Evolutionary conservation across 2,888 invertebrate species (phyloP).

Genomic region (Diarsia mendica): DNA sequence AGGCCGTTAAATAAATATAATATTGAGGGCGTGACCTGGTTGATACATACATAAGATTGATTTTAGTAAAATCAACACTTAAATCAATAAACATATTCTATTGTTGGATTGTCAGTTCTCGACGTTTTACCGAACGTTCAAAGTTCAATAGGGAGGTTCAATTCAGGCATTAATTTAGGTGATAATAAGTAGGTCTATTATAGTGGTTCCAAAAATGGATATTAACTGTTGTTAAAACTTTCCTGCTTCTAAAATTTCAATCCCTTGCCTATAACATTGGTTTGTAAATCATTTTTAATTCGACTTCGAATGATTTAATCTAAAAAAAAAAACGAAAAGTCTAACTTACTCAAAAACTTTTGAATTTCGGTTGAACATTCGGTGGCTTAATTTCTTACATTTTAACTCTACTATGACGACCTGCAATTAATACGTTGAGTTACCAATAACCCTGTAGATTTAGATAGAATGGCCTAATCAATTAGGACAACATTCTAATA

Average conservation of each 20-base stretch:
- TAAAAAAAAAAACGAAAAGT: too few species aligned
- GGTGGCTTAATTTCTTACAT: too few species aligned
- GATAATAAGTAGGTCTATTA: neutral
- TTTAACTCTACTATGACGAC: too few species aligned
- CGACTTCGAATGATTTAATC: too few species aligned
- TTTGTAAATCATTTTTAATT: too few species aligned
- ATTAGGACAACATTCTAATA: neutral
- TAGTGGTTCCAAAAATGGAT: neutral
- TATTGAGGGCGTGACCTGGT: neutral
- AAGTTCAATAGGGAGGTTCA: neutral
- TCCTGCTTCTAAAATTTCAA: neutral
- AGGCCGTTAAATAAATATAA: neutral
- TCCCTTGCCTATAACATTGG: neutral
- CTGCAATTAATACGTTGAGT: too few species aligned
- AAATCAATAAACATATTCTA: neutral
- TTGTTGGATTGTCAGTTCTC: neutral
- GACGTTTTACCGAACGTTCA: neutral
- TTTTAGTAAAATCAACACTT: neutral
- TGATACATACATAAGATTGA: neutral
- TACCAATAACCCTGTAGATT: too few species aligned
- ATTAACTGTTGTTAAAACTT: neutral
- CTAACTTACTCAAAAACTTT: too few species aligned
- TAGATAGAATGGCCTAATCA: neutral
- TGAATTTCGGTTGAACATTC: too few species aligned
- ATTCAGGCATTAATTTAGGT: neutral